These are phyloP conservation scores for Aphaenogaster ashmeadi DNA, from an alignment of 1,140 invertebrate genomes.

Conservation along the genomic window DNA sequence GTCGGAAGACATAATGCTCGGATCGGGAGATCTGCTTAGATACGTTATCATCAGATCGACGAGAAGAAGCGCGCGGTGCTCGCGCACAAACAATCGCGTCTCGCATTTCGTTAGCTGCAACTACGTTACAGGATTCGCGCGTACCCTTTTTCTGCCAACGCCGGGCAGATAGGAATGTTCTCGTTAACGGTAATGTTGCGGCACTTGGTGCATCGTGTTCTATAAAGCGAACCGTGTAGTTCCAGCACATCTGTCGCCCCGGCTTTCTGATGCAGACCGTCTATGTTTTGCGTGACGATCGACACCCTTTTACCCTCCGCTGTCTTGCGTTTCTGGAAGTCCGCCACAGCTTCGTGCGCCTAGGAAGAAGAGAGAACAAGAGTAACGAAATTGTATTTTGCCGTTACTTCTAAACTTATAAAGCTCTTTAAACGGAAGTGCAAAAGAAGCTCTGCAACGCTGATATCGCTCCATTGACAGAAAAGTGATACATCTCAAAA, in stretches of 20 bases:
- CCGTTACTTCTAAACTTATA: background rate
- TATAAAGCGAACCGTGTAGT: constrained; percentile 95
- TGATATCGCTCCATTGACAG: too few relatives aligned
- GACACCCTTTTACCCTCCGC: constrained; percentile 89
- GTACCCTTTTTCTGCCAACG: constrained; percentile 86
- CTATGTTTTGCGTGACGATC: constrained; percentile 97
- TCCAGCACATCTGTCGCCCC: constrained; percentile 94
- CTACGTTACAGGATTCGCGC: background rate
- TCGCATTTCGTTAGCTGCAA: background rate
- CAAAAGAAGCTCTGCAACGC: too few relatives aligned
- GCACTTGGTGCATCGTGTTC: constrained; percentile 94
- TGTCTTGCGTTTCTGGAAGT: constrained; percentile 90
- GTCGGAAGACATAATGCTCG: constrained; percentile 79
- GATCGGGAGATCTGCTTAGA: constrained; percentile 81
- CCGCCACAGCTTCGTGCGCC: constrained; percentile 94
- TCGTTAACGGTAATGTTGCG: constrained; percentile 90
- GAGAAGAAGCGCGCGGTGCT: background rate
- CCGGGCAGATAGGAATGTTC: constrained; percentile 94
- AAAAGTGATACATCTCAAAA: too few relatives aligned
- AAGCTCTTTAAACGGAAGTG: background rate
- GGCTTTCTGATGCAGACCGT: constrained; percentile 94
- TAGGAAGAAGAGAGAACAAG: constrained; percentile 78
- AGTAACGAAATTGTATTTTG: background rate
- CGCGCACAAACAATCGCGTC: background rate
- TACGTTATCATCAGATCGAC: background rate